Percentiles rank a stretch among this genome's conserved stretches.
Conservation (phyloP, 2,888 invertebrate species). For the Carterocephalus palaemon region DNA sequence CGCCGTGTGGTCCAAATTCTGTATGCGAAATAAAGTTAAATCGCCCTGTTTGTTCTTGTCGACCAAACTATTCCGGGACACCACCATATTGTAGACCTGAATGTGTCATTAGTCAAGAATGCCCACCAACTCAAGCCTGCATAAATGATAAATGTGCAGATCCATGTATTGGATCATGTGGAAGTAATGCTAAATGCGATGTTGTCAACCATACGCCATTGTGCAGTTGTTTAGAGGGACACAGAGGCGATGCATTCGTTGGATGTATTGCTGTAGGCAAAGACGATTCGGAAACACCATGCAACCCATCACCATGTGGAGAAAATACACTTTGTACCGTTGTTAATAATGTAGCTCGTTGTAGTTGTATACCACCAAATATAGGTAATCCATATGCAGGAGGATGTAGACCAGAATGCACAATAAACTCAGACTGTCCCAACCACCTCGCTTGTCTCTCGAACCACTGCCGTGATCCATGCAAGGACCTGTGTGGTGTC, state of each 20-base stretch:
- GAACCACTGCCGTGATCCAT: constrained; percentile 92
- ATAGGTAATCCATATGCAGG: constrained; percentile 92
- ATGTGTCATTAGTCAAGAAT: constrained; percentile 90
- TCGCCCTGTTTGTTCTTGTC: constrained; percentile 89
- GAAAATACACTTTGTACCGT: constrained; percentile 89
- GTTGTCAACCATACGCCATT: constrained; percentile 89
- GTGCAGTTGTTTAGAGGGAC: constrained; percentile 87
- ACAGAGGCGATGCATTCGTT: constrained; percentile 90
- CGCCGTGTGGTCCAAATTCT: constrained; percentile 89
- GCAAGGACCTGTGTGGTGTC: constrained; percentile 88
- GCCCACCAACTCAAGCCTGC: constrained; percentile 87
- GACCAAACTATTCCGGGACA: constrained; percentile 87
- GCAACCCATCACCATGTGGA: constrained; percentile 89
- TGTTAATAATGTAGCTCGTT: constrained; percentile 83
- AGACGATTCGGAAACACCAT: constrained; percentile 78
- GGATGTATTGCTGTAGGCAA: constrained; percentile 82
- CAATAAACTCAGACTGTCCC: constrained; percentile 88
- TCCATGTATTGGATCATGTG: constrained; percentile 89
- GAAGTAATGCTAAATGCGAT: constrained; percentile 87
- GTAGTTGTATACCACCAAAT: constrained; percentile 92
- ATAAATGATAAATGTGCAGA: constrained; percentile 89
- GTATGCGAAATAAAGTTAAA: constrained; percentile 89
- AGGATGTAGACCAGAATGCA: constrained; percentile 92
- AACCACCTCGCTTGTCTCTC: constrained; percentile 87
- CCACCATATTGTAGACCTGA: constrained; percentile 91